These are phyloP conservation scores for Cyanoderma ruficeps DNA, from an alignment of 2,113 vertebrate genomes.

Conservation along the genomic window DNA sequence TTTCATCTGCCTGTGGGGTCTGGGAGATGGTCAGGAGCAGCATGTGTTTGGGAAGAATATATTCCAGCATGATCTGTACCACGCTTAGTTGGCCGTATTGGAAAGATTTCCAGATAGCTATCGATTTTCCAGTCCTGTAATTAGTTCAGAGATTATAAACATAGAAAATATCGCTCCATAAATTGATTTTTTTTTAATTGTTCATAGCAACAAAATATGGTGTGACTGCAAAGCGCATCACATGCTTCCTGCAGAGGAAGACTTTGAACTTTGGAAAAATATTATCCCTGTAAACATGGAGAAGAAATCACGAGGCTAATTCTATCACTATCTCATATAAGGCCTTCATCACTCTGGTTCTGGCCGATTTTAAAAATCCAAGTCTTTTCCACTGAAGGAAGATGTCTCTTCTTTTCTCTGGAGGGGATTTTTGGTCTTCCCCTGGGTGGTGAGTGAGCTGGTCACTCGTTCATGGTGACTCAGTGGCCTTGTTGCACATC, in stretches of 20 bases:
- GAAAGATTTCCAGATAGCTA: slow-evolving; percentile 35
- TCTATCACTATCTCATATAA: not conserved
- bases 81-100: not conserved
- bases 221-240: not conserved
- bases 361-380: not conserved
- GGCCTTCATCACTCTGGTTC: not conserved
- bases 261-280: slow-evolving; percentile 28
- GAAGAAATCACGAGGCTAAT: not conserved
- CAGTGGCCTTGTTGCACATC: not conserved
- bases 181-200: slow-evolving; percentile 37
- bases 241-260: not conserved
- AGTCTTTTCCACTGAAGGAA: not conserved
- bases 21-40: not conserved
- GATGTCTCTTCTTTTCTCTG: not conserved
- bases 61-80: not conserved
- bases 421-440: not conserved
- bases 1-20: not conserved
- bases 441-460: accelerated
- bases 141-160: slow-evolving; percentile 46
- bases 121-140: slow-evolving; percentile 47
- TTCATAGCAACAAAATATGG: not conserved
- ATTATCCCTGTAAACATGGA: not conserved
- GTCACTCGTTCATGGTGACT: not conserved
- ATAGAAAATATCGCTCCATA: slow-evolving; percentile 27
- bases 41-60: not conserved